Percentiles rank a stretch among this genome's conserved stretches.
phyloP scores from a whole-genome alignment of 2,113 vertebrate species.

The Brienomyrus brachyistius region DNA sequence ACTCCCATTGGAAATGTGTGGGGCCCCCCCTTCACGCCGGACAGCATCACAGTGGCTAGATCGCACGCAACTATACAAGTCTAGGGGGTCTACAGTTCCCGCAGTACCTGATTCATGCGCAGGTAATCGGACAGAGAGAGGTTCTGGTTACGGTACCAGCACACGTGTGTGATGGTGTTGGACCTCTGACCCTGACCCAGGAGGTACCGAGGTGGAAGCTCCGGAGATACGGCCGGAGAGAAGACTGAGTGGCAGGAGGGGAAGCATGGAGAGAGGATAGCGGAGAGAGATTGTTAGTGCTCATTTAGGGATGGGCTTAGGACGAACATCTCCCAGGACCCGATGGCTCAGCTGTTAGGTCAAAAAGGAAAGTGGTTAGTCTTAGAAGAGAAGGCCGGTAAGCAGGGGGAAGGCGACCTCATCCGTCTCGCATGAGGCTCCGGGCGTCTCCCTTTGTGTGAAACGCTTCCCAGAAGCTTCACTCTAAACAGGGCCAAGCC shows the following conservation, averaged over 20 bases:
- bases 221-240: slow-evolving; percentile 75
- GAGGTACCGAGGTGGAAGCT: slow-evolving; percentile 81
- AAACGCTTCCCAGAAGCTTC: neutral
- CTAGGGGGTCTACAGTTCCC: neutral
- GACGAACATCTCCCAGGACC: neutral
- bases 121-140: slow-evolving; percentile 84
- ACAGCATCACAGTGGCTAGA: neutral
- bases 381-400: neutral
- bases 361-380: slow-evolving; percentile 1
- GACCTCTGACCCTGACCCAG: slow-evolving; percentile 81
- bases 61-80: neutral
- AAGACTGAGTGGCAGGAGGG: slow-evolving; percentile 57
- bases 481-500: neutral
- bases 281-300: slow-evolving; percentile 26
- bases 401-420: neutral
- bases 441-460: neutral
- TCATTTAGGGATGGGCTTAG: slow-evolving; percentile 18
- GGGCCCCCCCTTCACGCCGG: neutral
- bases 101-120: slow-evolving; percentile 86
- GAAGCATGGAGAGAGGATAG: slow-evolving; percentile 38
- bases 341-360: neutral
- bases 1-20: neutral
- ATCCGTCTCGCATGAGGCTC: neutral
- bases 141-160: slow-evolving; percentile 91
- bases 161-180: slow-evolving; percentile 90